These are phyloP conservation scores for Gallinago nigripennis DNA, from an alignment of 2,797 vertebrate genomes.

Conservation along the genomic window DNA sequence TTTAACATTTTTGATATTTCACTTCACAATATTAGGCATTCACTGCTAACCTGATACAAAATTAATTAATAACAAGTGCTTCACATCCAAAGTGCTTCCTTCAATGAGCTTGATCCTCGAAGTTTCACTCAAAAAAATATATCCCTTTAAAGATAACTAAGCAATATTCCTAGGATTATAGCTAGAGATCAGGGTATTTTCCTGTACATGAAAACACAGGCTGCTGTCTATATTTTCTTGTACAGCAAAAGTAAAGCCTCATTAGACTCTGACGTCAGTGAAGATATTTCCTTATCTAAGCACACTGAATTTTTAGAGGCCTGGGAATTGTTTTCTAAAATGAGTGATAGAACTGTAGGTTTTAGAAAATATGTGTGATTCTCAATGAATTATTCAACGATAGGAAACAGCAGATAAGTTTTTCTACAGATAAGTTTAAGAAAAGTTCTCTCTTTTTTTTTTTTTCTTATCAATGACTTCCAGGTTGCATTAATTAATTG, in stretches of 20 bases:
- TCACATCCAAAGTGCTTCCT: background rate
- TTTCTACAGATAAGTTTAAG: background rate
- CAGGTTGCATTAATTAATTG: conserved; percentile 41
- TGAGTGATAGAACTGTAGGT: background rate
- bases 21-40: background rate
- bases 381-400: conserved; percentile 4
- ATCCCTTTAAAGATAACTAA: background rate
- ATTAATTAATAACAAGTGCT: background rate
- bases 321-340: background rate
- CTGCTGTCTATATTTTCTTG: background rate
- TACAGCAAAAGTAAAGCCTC: background rate
- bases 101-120: background rate
- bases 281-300: conserved; percentile 36
- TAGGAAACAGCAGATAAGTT: background rate
- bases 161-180: background rate
- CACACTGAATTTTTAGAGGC: background rate
- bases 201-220: background rate
- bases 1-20: background rate
- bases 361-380: background rate
- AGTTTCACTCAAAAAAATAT: background rate
- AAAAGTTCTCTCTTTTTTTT: background rate
- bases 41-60: background rate
- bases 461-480: conserved; percentile 10
- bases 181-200: background rate
- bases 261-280: conserved; percentile 12